Evolutionary conservation across 2,888 invertebrate genomes (phyloP).

Genomic region (Polydrusus cervinus): DNA sequence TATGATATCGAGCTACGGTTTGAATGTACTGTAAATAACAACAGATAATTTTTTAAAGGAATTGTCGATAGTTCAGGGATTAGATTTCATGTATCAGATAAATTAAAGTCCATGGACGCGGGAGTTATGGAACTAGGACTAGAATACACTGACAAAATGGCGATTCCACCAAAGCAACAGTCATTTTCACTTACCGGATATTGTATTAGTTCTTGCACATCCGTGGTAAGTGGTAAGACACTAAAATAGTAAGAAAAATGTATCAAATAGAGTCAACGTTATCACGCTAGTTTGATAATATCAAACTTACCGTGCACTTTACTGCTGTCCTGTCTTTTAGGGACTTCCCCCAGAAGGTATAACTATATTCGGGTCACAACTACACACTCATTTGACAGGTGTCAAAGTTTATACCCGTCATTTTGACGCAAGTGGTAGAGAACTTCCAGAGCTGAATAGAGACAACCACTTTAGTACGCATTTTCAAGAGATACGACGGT

Average conservation of each 20-base stretch:
- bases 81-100: constrained; percentile 84
- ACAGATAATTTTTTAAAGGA: constrained; percentile 71
- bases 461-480: constrained; percentile 98
- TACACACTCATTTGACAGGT: constrained; percentile 97
- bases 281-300: too few relatives aligned
- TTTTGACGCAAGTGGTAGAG: constrained; percentile 82
- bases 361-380: constrained; percentile 93
- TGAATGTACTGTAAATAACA: too few relatives aligned
- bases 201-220: constrained; percentile 91
- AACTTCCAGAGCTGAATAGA: constrained; percentile 88
- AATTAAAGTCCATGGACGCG: constrained; percentile 88
- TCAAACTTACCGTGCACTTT: too few relatives aligned
- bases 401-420: constrained; percentile 89
- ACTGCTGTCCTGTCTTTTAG: constrained; percentile 72
- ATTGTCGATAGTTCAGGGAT: constrained; percentile 94
- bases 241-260: not conserved
- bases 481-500: constrained; percentile 95
- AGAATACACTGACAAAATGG: constrained; percentile 99
- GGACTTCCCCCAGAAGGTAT: constrained; percentile 90
- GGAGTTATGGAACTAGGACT: constrained; percentile 97
- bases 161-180: constrained; percentile 90
- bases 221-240: constrained; percentile 75
- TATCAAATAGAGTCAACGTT: too few relatives aligned
- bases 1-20: too few relatives aligned
- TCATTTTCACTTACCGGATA: constrained; percentile 90